Base-by-base conservation (phyloP, 37 sponge, comb jelly and placozoan species). In the Halichondria panicea region DNA sequence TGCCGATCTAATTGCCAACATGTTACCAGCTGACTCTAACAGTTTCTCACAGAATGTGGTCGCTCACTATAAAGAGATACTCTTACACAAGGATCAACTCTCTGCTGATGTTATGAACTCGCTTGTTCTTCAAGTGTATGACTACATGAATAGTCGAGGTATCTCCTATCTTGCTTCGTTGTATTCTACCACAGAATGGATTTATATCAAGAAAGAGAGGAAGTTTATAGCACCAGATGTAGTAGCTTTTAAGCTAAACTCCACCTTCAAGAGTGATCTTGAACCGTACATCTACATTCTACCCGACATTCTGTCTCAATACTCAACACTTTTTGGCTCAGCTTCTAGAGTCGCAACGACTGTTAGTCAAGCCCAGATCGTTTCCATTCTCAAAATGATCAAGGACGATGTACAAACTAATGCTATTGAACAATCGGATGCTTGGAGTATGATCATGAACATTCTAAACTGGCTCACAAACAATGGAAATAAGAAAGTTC, bases 401-500 rank as follows among this genome's bases (percentile, higher is more conserved):
- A 75, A 84, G 33, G 69, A 67, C 5, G 54, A 61, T 25, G 50
- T 40, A n/a, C n/a, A n/a, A n/a, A n/a, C n/a, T n/a, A n/a, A n/a
- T n/a, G n/a, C n/a, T n/a, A n/a, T n/a, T n/a, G n/a, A n/a, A n/a
- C n/a, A n/a, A n/a, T n/a, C n/a, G n/a, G n/a, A n/a, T n/a, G n/a
- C n/a, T n/a, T 77, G 66, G 78, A 19, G 42, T 1, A 63, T 56
- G 31, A 59, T 75, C 1, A 53, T 69, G 61, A 53, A 27, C 41
- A 76, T 84, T 21, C 70, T 84, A 22, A 57, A 84, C 48, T 76
- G 76, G 78, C 69, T 84, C 34, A 76, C 78, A 1, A 42, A 44
- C 9, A 55, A 76, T 61, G 55, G 63, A 54, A 79, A 53, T 25
- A 19, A 68, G n/a, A 48, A 58, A n/a, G 63, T 24, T 33, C 24